Percentiles rank a stretch among this genome's conserved stretches.
phyloP scores from a whole-genome alignment of 2,888 invertebrate species.

The Malthinus flaveolus region DNA sequence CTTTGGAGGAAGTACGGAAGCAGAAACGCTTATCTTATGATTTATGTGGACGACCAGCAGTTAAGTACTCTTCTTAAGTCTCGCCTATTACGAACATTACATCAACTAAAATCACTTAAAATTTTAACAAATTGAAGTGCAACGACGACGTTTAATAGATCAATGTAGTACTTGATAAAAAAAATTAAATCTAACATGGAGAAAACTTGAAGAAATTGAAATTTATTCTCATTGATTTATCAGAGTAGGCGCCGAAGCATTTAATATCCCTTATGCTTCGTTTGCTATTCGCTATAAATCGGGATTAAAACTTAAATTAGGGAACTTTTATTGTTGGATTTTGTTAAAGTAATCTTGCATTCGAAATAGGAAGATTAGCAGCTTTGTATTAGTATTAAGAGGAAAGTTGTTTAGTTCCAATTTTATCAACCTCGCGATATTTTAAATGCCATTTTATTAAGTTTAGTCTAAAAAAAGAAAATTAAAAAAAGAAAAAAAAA shows the following conservation, averaged over 20 bases:
- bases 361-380: conserved; percentile 25
- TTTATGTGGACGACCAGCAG: conserved; percentile 46
- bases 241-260: conserved; percentile 38
- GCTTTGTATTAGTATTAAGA: conserved; percentile 15
- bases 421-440: not conserved
- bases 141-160: conserved; percentile 28
- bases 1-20: conserved; percentile 41
- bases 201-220: conserved; percentile 13
- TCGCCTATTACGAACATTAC: conserved; percentile 40
- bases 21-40: conserved; percentile 45
- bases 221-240: conserved; percentile 26
- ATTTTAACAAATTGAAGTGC: conserved; percentile 41
- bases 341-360: conserved; percentile 40
- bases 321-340: conserved; percentile 41
- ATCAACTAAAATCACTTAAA: conserved; percentile 43
- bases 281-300: conserved; percentile 43
- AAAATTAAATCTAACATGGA: not conserved
- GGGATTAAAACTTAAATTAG: conserved; percentile 48
- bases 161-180: conserved; percentile 12
- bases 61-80: conserved; percentile 43
- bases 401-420: conserved; percentile 16
- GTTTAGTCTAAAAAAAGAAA: too few species aligned
- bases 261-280: conserved; percentile 43
- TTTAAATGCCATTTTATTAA: too few species aligned
- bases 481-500: too few species aligned